phyloP scores from a whole-genome alignment of 1,140 invertebrate species.

The Oppia nitens region DNA sequence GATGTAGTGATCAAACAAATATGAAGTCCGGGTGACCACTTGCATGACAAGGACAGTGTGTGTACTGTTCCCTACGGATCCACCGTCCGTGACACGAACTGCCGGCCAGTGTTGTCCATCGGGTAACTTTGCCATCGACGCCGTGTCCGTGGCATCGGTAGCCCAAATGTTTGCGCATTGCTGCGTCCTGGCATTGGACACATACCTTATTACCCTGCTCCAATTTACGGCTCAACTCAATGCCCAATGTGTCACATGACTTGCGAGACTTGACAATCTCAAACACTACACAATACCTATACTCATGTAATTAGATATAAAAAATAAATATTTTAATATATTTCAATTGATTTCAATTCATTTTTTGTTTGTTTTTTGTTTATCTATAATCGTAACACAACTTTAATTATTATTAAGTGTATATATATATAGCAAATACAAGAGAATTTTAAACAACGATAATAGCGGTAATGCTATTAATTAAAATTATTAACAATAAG shows the following conservation, averaged over 20 bases:
- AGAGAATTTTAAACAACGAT: too few relatives aligned
- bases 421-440: too few relatives aligned
- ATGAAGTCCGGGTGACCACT: background rate
- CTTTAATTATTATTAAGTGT: too few relatives aligned
- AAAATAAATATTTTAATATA: too few relatives aligned
- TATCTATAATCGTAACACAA: too few relatives aligned
- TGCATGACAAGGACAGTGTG: background rate
- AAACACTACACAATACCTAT: slow-evolving; percentile 63
- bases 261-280: slow-evolving; percentile 60
- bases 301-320: slow-evolving; percentile 48
- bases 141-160: slow-evolving; percentile 63
- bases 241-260: slow-evolving; percentile 39
- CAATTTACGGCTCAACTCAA: slow-evolving; percentile 43
- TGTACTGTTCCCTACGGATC: slow-evolving; percentile 31
- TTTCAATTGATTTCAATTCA: too few relatives aligned
- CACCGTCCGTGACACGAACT: slow-evolving; percentile 67
- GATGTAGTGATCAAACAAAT: background rate
- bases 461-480: too few relatives aligned
- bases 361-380: too few relatives aligned
- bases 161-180: slow-evolving; percentile 44
- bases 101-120: slow-evolving; percentile 54
- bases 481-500: too few relatives aligned
- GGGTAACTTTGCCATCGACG: slow-evolving; percentile 45
- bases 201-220: slow-evolving; percentile 53
- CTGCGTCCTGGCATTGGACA: slow-evolving; percentile 53